These are phyloP conservation scores for Thinocorus orbignyianus DNA, from an alignment of 2,113 vertebrate genomes.

Conservation along the genomic window DNA sequence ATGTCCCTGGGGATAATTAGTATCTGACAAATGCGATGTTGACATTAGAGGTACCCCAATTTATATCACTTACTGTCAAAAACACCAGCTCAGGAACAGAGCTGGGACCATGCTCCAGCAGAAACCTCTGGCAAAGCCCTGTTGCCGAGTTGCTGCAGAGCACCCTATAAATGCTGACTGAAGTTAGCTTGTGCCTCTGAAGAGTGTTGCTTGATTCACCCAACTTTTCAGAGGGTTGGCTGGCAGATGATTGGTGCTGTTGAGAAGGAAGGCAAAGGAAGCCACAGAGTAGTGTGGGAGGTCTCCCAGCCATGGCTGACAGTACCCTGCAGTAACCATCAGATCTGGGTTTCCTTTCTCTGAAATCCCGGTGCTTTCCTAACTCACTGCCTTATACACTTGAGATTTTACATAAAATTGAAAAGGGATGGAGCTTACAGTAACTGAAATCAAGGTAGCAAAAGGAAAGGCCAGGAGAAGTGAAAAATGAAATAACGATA, in stretches of 20 bases:
- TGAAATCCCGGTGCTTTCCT: neutral
- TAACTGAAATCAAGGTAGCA: neutral
- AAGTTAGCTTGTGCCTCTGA: neutral
- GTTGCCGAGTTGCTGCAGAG: neutral
- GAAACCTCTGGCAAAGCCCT: neutral
- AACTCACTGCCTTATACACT: neutral
- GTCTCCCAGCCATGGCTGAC: neutral
- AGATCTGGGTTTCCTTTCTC: neutral
- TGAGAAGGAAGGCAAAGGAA: neutral
- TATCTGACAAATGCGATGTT: neutral
- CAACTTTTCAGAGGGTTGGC: neutral
- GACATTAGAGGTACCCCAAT: neutral
- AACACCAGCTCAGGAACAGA: neutral
- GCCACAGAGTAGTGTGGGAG: neutral
- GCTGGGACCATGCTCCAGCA: neutral
- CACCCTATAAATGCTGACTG: neutral
- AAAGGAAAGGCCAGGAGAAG: neutral
- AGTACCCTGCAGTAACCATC: neutral
- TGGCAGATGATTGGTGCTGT: neutral
- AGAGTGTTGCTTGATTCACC: neutral
- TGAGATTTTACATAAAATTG: neutral
- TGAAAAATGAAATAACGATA: neutral
- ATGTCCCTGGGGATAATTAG: neutral
- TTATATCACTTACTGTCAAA: neutral
- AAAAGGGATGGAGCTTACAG: neutral